Percentiles rank a stretch among this genome's conserved stretches.
Conservation (phyloP, 2,888 invertebrate genomes). For the Eupithecia subumbrata region DNA sequence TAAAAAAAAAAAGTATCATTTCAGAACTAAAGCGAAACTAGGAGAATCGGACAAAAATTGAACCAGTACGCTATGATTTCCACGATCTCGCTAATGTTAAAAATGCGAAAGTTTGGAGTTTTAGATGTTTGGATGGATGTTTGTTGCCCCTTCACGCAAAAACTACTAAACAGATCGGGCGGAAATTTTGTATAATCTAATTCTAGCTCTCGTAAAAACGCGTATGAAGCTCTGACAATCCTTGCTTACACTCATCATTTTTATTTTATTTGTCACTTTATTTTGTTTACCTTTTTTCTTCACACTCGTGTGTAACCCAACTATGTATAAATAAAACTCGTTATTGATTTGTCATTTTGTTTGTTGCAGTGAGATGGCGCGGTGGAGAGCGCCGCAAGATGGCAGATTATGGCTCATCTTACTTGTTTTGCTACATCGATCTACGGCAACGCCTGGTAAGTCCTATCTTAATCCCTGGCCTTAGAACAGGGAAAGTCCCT, state of each 20-base stretch:
- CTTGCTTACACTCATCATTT: not conserved
- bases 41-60: not conserved
- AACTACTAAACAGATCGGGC: not conserved
- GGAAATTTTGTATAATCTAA: not conserved
- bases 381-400: conserved; percentile 76
- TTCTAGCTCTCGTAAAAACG: not conserved
- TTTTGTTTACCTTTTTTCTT: conserved; percentile 1
- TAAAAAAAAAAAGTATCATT: not conserved
- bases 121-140: not conserved
- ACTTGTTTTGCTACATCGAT: conserved; percentile 64
- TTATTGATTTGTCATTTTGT: conserved; percentile 32
- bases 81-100: not conserved
- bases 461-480: not conserved
- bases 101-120: not conserved
- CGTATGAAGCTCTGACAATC: not conserved
- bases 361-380: conserved; percentile 82
- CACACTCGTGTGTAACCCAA: not conserved
- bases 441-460: conserved; percentile 73
- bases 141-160: not conserved
- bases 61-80: not conserved
- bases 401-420: conserved; percentile 67
- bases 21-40: not conserved
- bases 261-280: not conserved
- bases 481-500: not conserved
- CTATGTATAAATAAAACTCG: conserved; percentile 11